phyloP scores from a whole-genome alignment of 2,888 invertebrate species.

The Dusona sp. region DNA sequence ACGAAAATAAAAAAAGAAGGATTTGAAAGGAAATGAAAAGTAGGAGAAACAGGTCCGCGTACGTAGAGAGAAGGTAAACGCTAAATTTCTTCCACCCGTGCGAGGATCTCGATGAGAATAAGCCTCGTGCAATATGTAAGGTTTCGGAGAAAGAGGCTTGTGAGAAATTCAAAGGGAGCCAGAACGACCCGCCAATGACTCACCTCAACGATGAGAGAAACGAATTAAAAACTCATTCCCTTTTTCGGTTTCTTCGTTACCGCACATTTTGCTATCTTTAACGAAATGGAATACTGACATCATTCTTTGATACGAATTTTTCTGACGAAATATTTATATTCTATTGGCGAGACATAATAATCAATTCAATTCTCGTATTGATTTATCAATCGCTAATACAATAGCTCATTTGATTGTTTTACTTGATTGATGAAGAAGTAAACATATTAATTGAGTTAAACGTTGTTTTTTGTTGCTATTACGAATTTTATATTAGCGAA shows the following conservation, averaged over 20 bases:
- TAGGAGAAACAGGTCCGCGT: slow-evolving; percentile 75
- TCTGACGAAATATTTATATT: slow-evolving; percentile 17
- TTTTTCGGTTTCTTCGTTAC: slow-evolving; percentile 65
- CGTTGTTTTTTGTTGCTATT: not conserved
- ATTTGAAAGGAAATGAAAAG: slow-evolving; percentile 3
- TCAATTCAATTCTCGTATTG: not conserved
- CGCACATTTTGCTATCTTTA: slow-evolving; percentile 68
- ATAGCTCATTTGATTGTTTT: not conserved
- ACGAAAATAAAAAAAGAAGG: slow-evolving; percentile 59
- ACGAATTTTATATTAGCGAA: not conserved
- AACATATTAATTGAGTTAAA: not conserved
- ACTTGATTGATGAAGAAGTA: not conserved
- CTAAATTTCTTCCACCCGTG: slow-evolving; percentile 48
- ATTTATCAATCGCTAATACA: not conserved
- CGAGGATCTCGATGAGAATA: slow-evolving; percentile 22
- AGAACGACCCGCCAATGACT: slow-evolving; percentile 71
- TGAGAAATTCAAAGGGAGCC: slow-evolving; percentile 62
- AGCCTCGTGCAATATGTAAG: slow-evolving; percentile 13
- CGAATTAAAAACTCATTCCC: slow-evolving; percentile 71
- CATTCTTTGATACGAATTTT: slow-evolving; percentile 25
- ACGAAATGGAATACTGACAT: slow-evolving; percentile 64
- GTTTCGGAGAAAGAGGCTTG: slow-evolving; percentile 59
- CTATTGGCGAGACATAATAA: not conserved
- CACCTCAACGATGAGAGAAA: slow-evolving; percentile 70
- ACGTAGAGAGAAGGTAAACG: slow-evolving; percentile 57